Evolutionary conservation across 2,113 vertebrate species (phyloP), one percentile per base, ranked within the genome.

Genomic region (Fregata magnificens): DNA sequence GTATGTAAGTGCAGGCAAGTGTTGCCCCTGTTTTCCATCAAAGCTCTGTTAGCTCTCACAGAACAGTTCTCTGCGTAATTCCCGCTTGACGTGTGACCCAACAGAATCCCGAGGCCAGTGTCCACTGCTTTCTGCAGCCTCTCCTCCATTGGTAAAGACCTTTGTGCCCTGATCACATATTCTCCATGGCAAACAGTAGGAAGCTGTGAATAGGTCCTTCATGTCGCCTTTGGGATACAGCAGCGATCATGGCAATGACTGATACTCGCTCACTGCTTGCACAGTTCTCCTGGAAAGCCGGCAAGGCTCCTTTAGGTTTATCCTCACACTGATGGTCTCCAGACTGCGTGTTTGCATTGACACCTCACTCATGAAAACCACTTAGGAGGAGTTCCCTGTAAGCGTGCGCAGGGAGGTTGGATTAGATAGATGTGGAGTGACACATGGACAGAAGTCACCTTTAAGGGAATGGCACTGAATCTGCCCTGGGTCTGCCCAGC

Each of bases 171-270:
- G 32, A 1, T 18, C 47, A 19, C 1, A 1, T 11, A 1, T 31
- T 38, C 49, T 56, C 67, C 20, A 1, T 2, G 70, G 59, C 62
- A 49, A 76, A n/a, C 66, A 61, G 77, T 8, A 78, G 78, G 65
- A 61, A 82, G 55, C 40, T 58, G 45, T 10, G 66, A 45, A 7
- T 4, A 22, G 34, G 11, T 71, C 55, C 72, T 19, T 66, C 17
- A 1, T 1, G 17, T n/a, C 6, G 2, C 70, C 58, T 77, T n/a
- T 32, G 69, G 72, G 80, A 34, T 21, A 21, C 32, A 76, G 40
- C 55, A 55, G 45, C 1, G 1, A 11, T 5, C 36, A 10, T 9
- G 52, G 74, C 53, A 2, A 0, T 10, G 63, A 0, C 12, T 16
- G 73, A 2, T 31, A 0, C 44, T 36, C 42, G 1, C n/a, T 58